Evolutionary conservation across 2,797 vertebrate genomes (phyloP), one percentile per base, ranked within the genome.

Genomic region (Benthosema pterotum): DNA sequence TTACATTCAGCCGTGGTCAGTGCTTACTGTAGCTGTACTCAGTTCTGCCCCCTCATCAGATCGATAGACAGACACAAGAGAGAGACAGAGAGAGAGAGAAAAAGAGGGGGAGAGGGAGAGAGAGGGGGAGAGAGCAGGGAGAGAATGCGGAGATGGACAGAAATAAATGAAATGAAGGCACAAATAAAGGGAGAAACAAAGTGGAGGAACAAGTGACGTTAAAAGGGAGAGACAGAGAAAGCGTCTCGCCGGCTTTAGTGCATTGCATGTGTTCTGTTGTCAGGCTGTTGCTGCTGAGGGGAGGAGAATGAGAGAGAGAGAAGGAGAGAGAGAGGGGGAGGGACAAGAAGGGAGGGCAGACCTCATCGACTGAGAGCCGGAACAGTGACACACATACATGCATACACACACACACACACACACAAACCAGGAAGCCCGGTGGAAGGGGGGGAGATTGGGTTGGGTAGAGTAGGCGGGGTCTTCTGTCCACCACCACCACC

Each of bases 391-490:
- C 75, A 48, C 75, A 62, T 78, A 68, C 69, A 67, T 62, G 63
- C 28, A 42, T 32, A 55, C 14, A 55, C n/a, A 42, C n/a, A n/a
- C n/a, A n/a, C n/a, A n/a, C n/a, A n/a, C n/a, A n/a, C n/a, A n/a
- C 53, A 15, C 57, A 68, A 73, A 88, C 87, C 88, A 90, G 90
- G 89, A 92, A 91, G 85, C 81, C 78, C 80, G 18, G 82, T 71
- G 75, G 78, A 84, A 86, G 86, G 84, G 32, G 32, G 9, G 32
- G 32, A 9, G 11, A 11, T 38, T 38, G 87, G 88, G 86, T 88
- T 82, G 85, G 82, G 83, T 75, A 80, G 71, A 55, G 87, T 86
- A 85, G 83, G 87, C 82, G 83, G 87, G 70, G 80, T 81, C 77
- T 64, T 56, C 54, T 45, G 53, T 78, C 73, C 54, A n/a, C n/a